Evolutionary conservation across 2,797 vertebrate species (phyloP), one percentile per base, ranked within the genome.

Genomic region (Xenops minutus): DNA sequence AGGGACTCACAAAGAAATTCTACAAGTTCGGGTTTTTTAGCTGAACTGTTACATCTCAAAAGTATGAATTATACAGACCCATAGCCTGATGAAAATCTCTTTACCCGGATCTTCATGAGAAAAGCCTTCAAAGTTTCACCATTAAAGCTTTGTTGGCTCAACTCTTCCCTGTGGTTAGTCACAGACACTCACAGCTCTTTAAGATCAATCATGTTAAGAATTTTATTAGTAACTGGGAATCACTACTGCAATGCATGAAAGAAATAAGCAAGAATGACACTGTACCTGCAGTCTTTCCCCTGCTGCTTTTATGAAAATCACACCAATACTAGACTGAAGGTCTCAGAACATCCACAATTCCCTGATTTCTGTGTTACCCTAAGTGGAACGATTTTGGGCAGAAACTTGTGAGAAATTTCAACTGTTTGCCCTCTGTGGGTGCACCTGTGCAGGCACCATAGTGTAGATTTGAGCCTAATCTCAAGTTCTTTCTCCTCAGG

Each of bases 101-200:
- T 90, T 83, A 75, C 55, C 55, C 90, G 73, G 7, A 37, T 59
- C 46, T 92, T 90, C 12, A 3, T 68, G 26, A 93, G 73, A 94
- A 94, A 91, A 92, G 4, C 30, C 48, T 88, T 84, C 51, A 51
- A 67, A 95, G 30, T n/a, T 56, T 63, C 85, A 20, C 43, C 49
- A 48, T 82, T 91, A 92, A 93, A 77, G 37, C 32, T 80, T 82
- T 79, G 15, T 68, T 95, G 66, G 37, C 69, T 91, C 76, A 73
- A 21, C 46, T 89, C 46, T 91, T 48, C 21, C 41, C 36, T 44
- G 49, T 68, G 62, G 20, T 92, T 83, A 88, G 76, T 89, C 79
- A 85, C 29, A 86, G 68, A 73, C 62, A 74, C 52, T 67, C 63
- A 68, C 5, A 75, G 30, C 34, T 76, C 85, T 86, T 81, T 89